Base-by-base conservation (phyloP, 53 echinoderm and acorn worm genomes). In the Arbacia lixula region DNA sequence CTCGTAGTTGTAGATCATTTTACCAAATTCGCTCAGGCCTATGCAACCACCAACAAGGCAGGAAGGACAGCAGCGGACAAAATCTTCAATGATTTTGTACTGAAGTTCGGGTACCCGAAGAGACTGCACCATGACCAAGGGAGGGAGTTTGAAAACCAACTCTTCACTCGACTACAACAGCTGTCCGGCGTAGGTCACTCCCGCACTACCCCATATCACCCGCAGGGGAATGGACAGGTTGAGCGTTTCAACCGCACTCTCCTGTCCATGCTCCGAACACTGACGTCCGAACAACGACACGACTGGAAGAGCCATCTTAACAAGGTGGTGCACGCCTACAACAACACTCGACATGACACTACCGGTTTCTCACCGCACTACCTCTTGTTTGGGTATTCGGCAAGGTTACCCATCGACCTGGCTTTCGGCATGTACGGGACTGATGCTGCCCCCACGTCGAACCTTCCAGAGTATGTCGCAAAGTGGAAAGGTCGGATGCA, bases 301-400 rank as follows among this genome's bases (percentile, higher is more conserved):
- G 63, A 76, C 58, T 93, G 87, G 89, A 83, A 74, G 54, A 76
- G 83, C 6, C 52, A 60, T 43, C 39, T 75, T 50, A 84, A 79
- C 69, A 90, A 87, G 53, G 79, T 78, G 38, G 85, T 87, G n/a
- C 93, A 93, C 84, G 90, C 90, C n/a, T 90, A 89, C 33, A 92
- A 92, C 36, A 72, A 74, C 76, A 92, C 92, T 0, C 68, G 55
- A 12, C 73, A 65, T 41, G 86, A 81, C 22, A 41, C 84, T 9
- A 93, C 87, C 17, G 87, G 82, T n/a, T 88, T 68, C 54, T 84
- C 76, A 22, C 88, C 88, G 4, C 68, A 66, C 63, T 88, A 2
- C 53, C 54, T 88, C 33, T 72, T 88, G 21, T 88, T 84, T 62
- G 84, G 88, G 34, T 34, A 57, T 53, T 63, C 73, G 8, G 53